Evolutionary conservation across 2,113 vertebrate genomes (phyloP).

Genomic region (Felis chaus): DNA sequence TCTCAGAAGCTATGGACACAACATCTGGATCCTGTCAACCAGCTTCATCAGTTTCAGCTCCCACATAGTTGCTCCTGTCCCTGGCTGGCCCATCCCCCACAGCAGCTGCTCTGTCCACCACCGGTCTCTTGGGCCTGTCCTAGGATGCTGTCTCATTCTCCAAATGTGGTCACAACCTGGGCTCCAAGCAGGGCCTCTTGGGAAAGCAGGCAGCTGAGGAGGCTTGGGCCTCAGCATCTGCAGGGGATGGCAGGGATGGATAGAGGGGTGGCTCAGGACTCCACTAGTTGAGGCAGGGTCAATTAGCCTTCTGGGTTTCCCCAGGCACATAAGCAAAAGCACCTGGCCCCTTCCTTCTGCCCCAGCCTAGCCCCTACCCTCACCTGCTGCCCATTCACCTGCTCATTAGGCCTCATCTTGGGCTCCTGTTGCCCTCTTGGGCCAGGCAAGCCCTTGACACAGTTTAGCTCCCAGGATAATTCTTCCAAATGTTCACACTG

Average conservation of each 20-base stretch:
- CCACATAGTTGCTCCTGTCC: constrained; percentile 74
- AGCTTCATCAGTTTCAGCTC: constrained; percentile 85
- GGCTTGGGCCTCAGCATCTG: constrained; percentile 86
- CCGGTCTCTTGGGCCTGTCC: constrained; percentile 67
- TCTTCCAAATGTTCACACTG: constrained; percentile 57
- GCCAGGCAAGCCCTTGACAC: constrained; percentile 58
- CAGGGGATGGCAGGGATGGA: accelerated
- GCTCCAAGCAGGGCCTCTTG: constrained; percentile 71
- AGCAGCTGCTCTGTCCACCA: constrained; percentile 73
- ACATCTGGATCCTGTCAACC: constrained; percentile 76
- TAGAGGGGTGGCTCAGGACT: neutral
- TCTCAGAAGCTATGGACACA: constrained; percentile 70
- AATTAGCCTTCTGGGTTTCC: neutral
- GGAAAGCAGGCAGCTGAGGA: constrained; percentile 79
- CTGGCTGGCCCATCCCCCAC: constrained; percentile 67
- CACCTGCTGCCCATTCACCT: neutral
- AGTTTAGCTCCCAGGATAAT: constrained; percentile 48
- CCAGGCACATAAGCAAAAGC: neutral
- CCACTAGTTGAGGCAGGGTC: neutral
- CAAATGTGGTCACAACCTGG: constrained; percentile 79
- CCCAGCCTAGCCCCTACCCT: neutral
- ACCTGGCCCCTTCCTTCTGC: neutral
- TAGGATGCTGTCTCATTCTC: constrained; percentile 78
- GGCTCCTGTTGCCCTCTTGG: neutral
- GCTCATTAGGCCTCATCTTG: neutral